phyloP scores from a whole-genome alignment of 2,888 invertebrate species.

The Thelaira solivaga region DNA sequence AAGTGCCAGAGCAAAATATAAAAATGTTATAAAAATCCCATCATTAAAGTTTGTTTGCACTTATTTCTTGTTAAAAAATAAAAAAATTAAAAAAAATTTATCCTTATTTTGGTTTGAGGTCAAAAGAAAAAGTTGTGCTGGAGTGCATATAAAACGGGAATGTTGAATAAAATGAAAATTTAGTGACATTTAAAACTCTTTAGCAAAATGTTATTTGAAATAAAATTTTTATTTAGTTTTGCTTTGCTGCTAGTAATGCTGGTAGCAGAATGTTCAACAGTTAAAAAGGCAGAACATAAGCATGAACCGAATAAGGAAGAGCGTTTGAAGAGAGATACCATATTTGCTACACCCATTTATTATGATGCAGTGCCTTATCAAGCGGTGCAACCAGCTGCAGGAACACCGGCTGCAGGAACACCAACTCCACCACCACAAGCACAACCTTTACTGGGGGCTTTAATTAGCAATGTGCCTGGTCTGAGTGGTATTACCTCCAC shows the following conservation, averaged over 20 bases:
- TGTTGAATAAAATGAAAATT: constrained; percentile 14
- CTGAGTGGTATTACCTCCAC: constrained; percentile 36
- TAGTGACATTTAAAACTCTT: constrained; percentile 27
- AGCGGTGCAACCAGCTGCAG: not conserved
- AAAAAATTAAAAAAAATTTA: too few relatives aligned
- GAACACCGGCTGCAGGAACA: constrained; percentile 3
- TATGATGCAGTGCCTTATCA: constrained; percentile 12
- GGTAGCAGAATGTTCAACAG: not conserved
- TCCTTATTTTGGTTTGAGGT: not conserved
- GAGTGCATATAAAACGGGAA: constrained; percentile 44
- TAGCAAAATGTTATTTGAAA: constrained; percentile 34
- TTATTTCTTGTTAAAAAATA: constrained; percentile 9
- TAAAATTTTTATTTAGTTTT: not conserved
- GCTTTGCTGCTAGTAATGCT: not conserved
- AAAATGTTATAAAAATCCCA: constrained; percentile 45
- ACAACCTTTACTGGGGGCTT: constrained; percentile 68
- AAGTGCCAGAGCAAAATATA: not conserved
- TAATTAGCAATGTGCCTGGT: constrained; percentile 66
- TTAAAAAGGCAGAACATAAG: not conserved
- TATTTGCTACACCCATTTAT: constrained; percentile 27
- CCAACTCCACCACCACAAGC: constrained; percentile 58
- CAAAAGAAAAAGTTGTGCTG: not conserved
- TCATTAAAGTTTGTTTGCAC: constrained; percentile 19
- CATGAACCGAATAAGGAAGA: not conserved
- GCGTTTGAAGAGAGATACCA: constrained; percentile 32